These are phyloP conservation scores for Stramonita haemastoma DNA, from an alignment of 2,888 invertebrate species.

Conservation along the genomic window DNA sequence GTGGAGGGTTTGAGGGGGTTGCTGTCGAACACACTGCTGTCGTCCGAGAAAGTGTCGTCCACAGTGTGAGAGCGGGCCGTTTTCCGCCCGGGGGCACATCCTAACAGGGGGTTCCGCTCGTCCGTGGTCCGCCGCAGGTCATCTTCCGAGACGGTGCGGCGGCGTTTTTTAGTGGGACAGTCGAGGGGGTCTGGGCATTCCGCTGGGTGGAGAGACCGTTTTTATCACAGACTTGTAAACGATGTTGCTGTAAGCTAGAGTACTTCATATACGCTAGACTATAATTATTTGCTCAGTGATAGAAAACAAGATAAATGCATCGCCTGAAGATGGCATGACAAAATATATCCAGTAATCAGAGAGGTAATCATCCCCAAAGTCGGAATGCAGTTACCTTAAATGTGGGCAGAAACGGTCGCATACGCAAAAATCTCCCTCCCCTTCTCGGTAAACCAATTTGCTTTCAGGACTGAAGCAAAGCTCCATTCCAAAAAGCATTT, in stretches of 20 bases:
- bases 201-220: constrained; percentile 80
- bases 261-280: no score
- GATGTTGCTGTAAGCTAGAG: no score
- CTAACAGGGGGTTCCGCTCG: neutral
- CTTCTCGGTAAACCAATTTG: neutral
- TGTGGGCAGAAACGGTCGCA: neutral
- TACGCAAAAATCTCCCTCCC: neutral
- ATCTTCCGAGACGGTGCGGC: constrained; percentile 80
- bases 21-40: constrained; percentile 35
- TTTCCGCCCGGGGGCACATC: neutral
- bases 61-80: neutral
- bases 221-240: no score
- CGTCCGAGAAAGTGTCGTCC: constrained; percentile 32
- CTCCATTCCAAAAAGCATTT: no score
- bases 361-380: no score
- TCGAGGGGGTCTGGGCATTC: constrained; percentile 89
- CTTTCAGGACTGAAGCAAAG: neutral
- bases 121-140: constrained; percentile 38
- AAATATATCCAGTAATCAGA: no score
- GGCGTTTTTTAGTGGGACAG: constrained; percentile 86
- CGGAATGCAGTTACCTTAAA: no score
- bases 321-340: no score
- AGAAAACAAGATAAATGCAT: no score
- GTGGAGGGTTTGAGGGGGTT: constrained; percentile 21
- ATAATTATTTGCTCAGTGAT: no score